These are phyloP conservation scores for Acrocephalus scirpaceus DNA, from an alignment of 2,797 vertebrate species.

Conservation along the genomic window DNA sequence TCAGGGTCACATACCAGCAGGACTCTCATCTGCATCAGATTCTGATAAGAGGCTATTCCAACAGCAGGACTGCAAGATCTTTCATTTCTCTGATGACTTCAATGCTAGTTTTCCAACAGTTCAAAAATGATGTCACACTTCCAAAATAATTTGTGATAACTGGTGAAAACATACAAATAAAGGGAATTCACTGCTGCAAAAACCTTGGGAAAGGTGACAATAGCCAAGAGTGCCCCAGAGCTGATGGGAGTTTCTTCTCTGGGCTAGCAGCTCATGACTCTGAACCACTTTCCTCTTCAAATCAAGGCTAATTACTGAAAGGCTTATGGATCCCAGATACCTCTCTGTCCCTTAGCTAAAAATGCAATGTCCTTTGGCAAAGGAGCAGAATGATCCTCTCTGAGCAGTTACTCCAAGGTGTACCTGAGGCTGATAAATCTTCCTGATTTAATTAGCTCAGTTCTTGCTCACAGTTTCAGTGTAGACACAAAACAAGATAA, in stretches of 20 bases:
- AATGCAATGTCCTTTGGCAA: slow-evolving; percentile 1
- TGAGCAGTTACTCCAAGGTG: neutral
- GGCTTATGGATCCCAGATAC: neutral
- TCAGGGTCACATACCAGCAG: neutral
- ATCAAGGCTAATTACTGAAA: neutral
- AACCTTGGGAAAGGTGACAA: neutral
- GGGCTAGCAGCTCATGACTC: neutral
- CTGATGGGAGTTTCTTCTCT: neutral
- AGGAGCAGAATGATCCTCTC: neutral
- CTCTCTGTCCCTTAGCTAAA: neutral
- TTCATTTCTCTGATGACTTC: neutral
- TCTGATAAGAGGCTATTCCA: neutral
- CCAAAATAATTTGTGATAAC: neutral
- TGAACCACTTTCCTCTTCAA: neutral
- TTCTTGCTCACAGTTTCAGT: slow-evolving; percentile 54
- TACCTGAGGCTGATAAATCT: neutral
- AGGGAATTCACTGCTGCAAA: neutral
- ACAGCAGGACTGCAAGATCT: neutral
- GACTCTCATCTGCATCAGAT: neutral
- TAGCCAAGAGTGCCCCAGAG: neutral
- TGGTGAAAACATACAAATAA: neutral
- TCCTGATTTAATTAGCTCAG: neutral
- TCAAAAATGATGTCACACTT: neutral
- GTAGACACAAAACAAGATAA: slow-evolving; percentile 46
- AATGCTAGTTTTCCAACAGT: neutral